Percentiles rank a stretch among this genome's conserved stretches.
These are phyloP conservation scores for Vulpes vulpes DNA, from an alignment of 2,113 vertebrate genomes.

Conservation along the genomic window DNA sequence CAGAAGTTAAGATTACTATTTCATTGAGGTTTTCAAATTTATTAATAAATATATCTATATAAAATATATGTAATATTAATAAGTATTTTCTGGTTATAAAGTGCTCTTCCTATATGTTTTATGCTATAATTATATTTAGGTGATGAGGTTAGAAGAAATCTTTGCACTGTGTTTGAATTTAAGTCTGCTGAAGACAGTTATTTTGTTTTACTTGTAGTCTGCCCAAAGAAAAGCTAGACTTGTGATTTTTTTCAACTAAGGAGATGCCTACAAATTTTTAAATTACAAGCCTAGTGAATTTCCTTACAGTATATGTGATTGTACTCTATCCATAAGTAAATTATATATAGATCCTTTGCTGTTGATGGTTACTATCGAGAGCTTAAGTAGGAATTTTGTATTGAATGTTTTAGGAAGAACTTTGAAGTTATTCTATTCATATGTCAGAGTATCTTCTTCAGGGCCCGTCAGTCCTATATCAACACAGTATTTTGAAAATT, in stretches of 20 bases:
- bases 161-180: constrained; percentile 32
- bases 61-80: background rate
- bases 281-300: background rate
- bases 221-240: background rate
- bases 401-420: background rate
- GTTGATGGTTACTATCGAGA: background rate
- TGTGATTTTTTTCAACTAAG: constrained; percentile 24
- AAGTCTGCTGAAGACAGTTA: background rate
- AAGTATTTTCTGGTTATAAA: constrained; percentile 4
- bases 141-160: background rate
- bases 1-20: background rate
- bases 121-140: background rate
- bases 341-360: background rate
- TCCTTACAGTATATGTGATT: background rate
- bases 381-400: background rate
- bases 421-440: background rate
- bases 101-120: background rate
- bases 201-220: constrained; percentile 17
- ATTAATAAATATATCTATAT: background rate
- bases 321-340: background rate
- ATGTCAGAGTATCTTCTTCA: background rate
- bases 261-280: background rate
- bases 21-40: constrained; percentile 12
- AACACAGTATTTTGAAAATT: constrained; percentile 19
- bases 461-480: background rate